These are phyloP conservation scores for Ectobius pallidus DNA, from an alignment of 2,888 invertebrate species.

Conservation along the genomic window DNA sequence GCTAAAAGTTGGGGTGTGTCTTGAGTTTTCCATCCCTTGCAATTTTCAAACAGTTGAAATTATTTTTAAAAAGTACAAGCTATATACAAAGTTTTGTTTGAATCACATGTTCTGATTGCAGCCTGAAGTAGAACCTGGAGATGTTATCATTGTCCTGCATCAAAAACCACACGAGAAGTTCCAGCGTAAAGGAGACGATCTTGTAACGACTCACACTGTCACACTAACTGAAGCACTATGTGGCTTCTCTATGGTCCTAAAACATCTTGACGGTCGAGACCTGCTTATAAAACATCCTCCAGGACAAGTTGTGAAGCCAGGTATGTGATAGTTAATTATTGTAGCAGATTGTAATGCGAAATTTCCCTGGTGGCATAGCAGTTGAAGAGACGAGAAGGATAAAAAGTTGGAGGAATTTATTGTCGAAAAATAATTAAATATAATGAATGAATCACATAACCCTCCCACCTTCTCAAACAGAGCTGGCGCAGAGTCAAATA, in stretches of 20 bases:
- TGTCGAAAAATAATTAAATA: too few relatives aligned
- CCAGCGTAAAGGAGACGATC: conserved; percentile 76
- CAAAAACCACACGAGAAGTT: conserved; percentile 81
- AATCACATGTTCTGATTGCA: too few relatives aligned
- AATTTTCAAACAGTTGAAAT: too few relatives aligned
- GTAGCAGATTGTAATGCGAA: neutral
- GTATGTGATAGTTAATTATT: conserved; percentile 51
- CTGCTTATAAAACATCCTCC: conserved; percentile 77
- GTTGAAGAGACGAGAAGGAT: neutral
- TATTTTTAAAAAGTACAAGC: too few relatives aligned
- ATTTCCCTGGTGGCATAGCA: neutral
- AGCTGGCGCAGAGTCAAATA: too few relatives aligned
- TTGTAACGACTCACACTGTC: conserved; percentile 75
- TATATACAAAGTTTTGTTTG: too few relatives aligned
- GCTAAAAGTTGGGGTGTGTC: too few relatives aligned
- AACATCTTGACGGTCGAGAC: conserved; percentile 88
- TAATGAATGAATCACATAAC: too few relatives aligned
- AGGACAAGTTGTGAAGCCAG: conserved; percentile 87
- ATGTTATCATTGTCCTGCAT: conserved; percentile 86
- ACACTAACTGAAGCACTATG: conserved; percentile 88
- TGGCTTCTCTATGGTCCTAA: conserved; percentile 83
- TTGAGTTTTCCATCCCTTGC: too few relatives aligned
- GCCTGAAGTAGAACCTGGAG: conserved; percentile 84
- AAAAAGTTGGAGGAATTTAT: too few relatives aligned
- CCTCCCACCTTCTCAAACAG: too few relatives aligned